These are phyloP conservation scores for Siniperca scherzeri DNA, from an alignment of 2,797 vertebrate genomes.

Conservation along the genomic window DNA sequence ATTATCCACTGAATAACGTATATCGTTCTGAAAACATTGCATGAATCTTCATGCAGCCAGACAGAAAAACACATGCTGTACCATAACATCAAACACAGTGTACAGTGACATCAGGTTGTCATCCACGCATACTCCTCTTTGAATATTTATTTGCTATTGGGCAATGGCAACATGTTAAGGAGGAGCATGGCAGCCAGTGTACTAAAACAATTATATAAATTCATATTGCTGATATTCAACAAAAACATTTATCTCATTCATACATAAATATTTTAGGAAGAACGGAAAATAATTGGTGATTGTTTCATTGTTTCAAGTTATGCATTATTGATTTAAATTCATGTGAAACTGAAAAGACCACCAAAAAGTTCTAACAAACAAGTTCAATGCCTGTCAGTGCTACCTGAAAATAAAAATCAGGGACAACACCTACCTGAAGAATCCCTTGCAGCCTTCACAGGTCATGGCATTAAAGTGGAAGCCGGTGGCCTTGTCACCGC, in stretches of 20 bases:
- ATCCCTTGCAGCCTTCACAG: slow-evolving; percentile 98
- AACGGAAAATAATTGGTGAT: neutral
- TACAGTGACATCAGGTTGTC: neutral
- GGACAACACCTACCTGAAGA: slow-evolving; percentile 91
- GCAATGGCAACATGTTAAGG: neutral
- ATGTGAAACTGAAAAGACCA: neutral
- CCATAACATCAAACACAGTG: neutral
- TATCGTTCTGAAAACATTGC: slow-evolving; percentile 22
- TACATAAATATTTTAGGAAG: neutral
- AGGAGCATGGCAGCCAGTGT: neutral
- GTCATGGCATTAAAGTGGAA: slow-evolving; percentile 99
- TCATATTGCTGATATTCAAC: neutral
- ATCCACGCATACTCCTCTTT: neutral
- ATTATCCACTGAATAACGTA: slow-evolving; percentile 31
- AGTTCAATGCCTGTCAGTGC: neutral
- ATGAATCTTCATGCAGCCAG: slow-evolving; percentile 1
- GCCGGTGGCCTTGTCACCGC: slow-evolving; percentile 95
- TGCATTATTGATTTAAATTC: neutral
- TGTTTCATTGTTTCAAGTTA: neutral
- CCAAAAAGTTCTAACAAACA: neutral
- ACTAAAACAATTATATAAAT: neutral
- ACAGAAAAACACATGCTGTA: slow-evolving; percentile 15
- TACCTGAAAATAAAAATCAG: neutral
- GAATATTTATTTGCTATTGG: neutral
- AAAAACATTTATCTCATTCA: neutral